phyloP scores from a whole-genome alignment of 1,140 invertebrate species.

The Drosophila varians region DNA sequence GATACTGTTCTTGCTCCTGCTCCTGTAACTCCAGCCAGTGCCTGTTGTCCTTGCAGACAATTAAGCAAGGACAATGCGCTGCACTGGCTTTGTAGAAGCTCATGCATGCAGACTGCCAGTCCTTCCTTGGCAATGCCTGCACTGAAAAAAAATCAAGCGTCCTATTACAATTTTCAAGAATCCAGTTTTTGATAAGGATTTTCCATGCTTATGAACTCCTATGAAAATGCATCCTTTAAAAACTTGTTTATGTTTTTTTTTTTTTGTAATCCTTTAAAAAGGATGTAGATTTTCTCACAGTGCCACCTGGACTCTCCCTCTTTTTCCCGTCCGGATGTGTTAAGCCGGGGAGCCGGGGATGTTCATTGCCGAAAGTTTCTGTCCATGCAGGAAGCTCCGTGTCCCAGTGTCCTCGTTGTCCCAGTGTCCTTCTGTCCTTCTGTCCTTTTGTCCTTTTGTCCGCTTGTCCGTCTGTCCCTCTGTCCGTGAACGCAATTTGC shows the following conservation, averaged over 20 bases:
- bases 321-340: slow-evolving; percentile 49
- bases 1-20: slow-evolving; percentile 1
- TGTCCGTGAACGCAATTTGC: slow-evolving; percentile 48
- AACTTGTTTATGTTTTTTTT: too few relatives aligned
- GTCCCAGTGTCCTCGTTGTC: neutral
- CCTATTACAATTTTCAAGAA: too few relatives aligned
- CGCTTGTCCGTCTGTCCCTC: neutral
- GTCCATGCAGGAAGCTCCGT: slow-evolving; percentile 43
- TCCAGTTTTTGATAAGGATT: too few relatives aligned
- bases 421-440: neutral
- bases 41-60: slow-evolving; percentile 74
- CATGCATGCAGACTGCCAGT: slow-evolving; percentile 34
- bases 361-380: slow-evolving; percentile 78
- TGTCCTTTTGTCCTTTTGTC: neutral
- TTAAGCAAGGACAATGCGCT: slow-evolving; percentile 75
- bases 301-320: slow-evolving; percentile 4
- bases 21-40: slow-evolving; percentile 11
- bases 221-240: too few relatives aligned
- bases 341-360: slow-evolving; percentile 53
- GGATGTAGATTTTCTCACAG: slow-evolving; percentile 5
- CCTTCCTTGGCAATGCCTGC: neutral
- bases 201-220: too few relatives aligned
- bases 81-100: slow-evolving; percentile 51
- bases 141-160: slow-evolving; percentile 1
- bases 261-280: too few relatives aligned